Percentiles rank a stretch among this genome's conserved stretches.
phyloP scores from a whole-genome alignment of 2,113 vertebrate genomes.

The Anguilla japonica region DNA sequence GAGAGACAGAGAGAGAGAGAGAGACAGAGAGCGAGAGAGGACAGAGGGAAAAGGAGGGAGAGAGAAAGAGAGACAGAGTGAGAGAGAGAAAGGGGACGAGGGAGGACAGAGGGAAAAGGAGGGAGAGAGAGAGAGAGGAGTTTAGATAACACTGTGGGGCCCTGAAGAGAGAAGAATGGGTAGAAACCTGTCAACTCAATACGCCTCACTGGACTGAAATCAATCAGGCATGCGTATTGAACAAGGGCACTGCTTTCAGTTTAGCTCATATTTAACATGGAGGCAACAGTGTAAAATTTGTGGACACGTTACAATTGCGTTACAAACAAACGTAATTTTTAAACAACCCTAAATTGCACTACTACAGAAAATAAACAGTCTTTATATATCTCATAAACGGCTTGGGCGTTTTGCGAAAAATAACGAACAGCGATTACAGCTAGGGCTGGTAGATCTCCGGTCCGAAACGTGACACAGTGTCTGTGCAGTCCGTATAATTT shows the following conservation, averaged over 20 bases:
- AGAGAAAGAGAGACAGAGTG: no score
- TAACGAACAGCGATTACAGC: not conserved
- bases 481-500: no score
- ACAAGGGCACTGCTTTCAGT: no score
- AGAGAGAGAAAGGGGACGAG: no score
- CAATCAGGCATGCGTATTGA: not conserved
- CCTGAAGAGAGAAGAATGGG: not conserved
- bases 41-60: no score
- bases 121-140: no score
- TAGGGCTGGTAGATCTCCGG: not conserved
- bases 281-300: not conserved
- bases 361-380: not conserved
- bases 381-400: not conserved
- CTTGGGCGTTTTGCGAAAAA: not conserved
- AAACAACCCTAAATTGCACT: not conserved
- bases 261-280: not conserved
- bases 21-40: no score
- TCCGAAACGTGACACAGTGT: not conserved
- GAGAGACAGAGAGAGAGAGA: no score
- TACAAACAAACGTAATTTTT: not conserved
- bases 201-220: conserved; percentile 5
- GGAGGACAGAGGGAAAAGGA: no score
- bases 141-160: not conserved
- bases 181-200: conserved; percentile 18
- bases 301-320: not conserved